phyloP scores from a whole-genome alignment of 2,113 vertebrate species.

The Aegotheles bennettii region DNA sequence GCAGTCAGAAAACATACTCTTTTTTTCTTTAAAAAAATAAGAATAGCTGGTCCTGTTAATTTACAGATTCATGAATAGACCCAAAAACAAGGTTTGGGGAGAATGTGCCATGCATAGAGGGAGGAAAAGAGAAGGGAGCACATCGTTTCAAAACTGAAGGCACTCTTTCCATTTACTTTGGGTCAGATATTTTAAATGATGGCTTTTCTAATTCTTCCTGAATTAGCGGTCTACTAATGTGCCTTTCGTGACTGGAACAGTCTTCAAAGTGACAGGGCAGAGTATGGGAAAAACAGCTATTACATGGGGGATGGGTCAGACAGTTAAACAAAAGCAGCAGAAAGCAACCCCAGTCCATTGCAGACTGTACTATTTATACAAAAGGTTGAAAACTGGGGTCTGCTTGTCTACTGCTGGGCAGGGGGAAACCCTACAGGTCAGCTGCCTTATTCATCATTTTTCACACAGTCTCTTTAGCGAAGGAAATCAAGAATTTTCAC shows the following conservation, averaged over 20 bases:
- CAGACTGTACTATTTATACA: neutral
- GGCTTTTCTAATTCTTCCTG: neutral
- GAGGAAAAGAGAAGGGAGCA: neutral
- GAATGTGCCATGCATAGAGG: fast-evolving
- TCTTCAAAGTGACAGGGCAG: fast-evolving
- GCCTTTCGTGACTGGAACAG: neutral
- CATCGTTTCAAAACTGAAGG: neutral
- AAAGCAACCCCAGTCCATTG: neutral
- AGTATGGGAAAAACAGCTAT: neutral
- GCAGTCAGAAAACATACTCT: neutral
- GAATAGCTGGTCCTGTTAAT: neutral
- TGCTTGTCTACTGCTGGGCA: neutral
- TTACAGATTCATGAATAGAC: neutral
- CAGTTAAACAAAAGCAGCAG: neutral
- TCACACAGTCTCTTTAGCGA: neutral
- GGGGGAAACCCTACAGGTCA: neutral
- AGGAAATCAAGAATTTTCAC: neutral
- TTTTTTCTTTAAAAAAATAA: neutral
- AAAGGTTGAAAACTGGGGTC: neutral
- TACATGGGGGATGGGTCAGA: neutral
- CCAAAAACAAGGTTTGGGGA: neutral
- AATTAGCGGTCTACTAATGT: neutral
- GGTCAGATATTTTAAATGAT: neutral
- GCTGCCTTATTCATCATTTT: neutral
- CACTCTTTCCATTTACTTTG: neutral